Conservation (phyloP, 64 coral and sea anemone genomes). For the Montipora cactus region DNA sequence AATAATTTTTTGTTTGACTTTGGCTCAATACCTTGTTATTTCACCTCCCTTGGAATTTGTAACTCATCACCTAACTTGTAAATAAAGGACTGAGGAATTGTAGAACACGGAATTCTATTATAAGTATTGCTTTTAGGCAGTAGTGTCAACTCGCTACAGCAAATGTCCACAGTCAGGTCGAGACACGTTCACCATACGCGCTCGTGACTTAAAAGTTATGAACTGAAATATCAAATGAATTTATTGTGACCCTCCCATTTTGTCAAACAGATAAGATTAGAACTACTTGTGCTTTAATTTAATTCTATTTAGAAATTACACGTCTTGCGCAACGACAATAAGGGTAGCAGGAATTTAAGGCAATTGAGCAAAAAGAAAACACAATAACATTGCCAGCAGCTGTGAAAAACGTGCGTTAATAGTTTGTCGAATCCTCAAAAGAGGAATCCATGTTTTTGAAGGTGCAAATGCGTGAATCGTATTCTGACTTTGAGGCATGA, state of each 20-base stretch:
- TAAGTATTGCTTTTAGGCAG: neutral
- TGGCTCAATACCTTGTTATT: neutral
- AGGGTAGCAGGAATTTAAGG: too few species aligned
- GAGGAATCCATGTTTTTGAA: too few species aligned
- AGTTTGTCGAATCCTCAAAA: too few species aligned
- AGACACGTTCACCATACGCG: neutral
- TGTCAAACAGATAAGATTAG: neutral
- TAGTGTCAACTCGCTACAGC: too few species aligned
- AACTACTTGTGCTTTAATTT: too few species aligned
- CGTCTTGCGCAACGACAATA: too few species aligned
- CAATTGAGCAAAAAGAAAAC: too few species aligned
- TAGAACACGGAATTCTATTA: neutral
- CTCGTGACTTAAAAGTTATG: neutral
- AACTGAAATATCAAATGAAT: slow-evolving; percentile 2
- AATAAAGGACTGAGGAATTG: neutral
- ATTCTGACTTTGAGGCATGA: neutral
- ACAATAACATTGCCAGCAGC: too few species aligned
- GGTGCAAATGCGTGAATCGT: too few species aligned
- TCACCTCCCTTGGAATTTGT: neutral
- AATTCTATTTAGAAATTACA: too few species aligned
- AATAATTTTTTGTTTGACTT: neutral
- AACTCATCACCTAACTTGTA: neutral
- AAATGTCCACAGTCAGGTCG: neutral
- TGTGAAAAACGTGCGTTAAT: too few species aligned
- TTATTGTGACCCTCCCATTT: neutral